Base-by-base conservation (phyloP, 2,797 vertebrate genomes). In the Hyperoplus immaculatus region DNA sequence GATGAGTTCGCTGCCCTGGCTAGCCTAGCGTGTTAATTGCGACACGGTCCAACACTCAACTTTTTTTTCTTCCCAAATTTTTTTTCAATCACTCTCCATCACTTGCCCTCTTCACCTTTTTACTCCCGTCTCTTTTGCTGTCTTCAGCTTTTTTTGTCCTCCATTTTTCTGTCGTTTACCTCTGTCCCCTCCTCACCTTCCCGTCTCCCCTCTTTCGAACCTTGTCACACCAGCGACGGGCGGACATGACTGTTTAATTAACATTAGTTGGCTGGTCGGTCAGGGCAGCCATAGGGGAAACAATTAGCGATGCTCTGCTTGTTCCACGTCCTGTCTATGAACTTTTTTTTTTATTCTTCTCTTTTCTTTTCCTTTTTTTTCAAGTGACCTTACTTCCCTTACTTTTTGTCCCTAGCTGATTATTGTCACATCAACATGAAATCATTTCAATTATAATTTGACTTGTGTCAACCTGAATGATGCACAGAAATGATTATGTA, bases 31-130 rank as follows among this genome's bases (percentile, higher is more conserved):
- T 92, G 82, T 87, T 93, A 94, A 94, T 85, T 79, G 77, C 8
- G 60, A 94, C 94, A 95, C 51, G 81, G 84, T 83, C 89, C 85
- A 78, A 87, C 93, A 94, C 94, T 94, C 91, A 68, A 57, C 63
- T 46, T 75, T 77, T 61, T 47, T 47, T 0, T 3, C 50, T 16
- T 29, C 36, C 29, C 16, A 21, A 67, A 6, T 14, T 73, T 53
- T 63, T 42, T 16, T 0, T 29, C 12, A 12, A 36, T n/a, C 49
- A 8, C 14, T 36, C 55, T 51, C 51, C 16, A 11, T 63, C 15
- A 1, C 57, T 66, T 36, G 21, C 39, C 61, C 58, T 77, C 61
- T 71, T 58, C n/a, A 42, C 70, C 53, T 69, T 75, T 83, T 70
- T 9, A 54, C 9, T 54, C 39, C 49, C 1, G 13, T 47, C 12